phyloP scores from a whole-genome alignment of 2,888 invertebrate genomes.

The Ormyrus nitidulus region DNA sequence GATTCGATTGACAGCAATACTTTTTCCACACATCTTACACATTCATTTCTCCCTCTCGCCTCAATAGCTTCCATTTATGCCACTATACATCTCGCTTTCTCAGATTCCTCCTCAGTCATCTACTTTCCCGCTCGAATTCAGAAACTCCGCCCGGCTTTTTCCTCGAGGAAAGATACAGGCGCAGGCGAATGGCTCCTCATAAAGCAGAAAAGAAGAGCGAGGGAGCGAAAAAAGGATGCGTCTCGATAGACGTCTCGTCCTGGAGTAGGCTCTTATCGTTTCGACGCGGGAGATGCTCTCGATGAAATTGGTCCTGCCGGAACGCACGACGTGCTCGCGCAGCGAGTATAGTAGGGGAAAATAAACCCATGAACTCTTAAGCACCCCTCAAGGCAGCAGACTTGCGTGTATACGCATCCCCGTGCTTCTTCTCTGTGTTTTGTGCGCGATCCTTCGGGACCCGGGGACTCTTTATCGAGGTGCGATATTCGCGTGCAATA shows the following conservation, averaged over 20 bases:
- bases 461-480: slow-evolving; percentile 19
- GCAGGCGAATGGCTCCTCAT: too few species aligned
- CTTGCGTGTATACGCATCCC: too few species aligned
- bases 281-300: slow-evolving; percentile 13
- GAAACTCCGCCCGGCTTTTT: too few species aligned
- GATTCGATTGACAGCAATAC: too few species aligned
- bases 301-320: slow-evolving; percentile 29
- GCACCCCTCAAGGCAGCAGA: not conserved
- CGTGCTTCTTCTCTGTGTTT: not conserved
- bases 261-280: slow-evolving; percentile 1
- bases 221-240: not conserved
- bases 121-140: too few species aligned
- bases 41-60: too few species aligned
- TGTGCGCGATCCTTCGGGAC: not conserved
- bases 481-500: not conserved
- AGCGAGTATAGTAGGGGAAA: not conserved
- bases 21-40: too few species aligned
- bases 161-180: too few species aligned
- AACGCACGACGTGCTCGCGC: not conserved
- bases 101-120: too few species aligned
- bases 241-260: slow-evolving; percentile 5
- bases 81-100: too few species aligned
- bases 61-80: too few species aligned
- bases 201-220: not conserved
- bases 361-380: slow-evolving; percentile 20